Percentiles rank a stretch among this genome's conserved stretches.
These are phyloP conservation scores for Furcifer pardalis DNA, from an alignment of 2,797 vertebrate genomes.

Conservation along the genomic window DNA sequence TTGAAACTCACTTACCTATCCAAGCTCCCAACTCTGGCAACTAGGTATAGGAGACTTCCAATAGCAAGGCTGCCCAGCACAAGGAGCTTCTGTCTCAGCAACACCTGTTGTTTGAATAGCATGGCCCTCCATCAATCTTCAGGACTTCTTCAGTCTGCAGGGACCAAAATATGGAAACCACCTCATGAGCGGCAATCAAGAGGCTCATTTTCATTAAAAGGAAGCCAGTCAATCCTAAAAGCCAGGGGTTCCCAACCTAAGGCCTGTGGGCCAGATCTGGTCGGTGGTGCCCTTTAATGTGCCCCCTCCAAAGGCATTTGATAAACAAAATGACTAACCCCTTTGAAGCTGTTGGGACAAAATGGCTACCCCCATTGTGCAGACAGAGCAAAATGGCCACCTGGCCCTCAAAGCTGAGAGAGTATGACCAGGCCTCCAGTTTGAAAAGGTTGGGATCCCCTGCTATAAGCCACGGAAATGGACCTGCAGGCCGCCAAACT, in stretches of 20 bases:
- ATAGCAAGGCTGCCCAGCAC: slow-evolving; percentile 93
- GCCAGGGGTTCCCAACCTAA: too few species aligned
- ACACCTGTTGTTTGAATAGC: slow-evolving; percentile 98
- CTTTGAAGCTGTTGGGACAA: too few species aligned
- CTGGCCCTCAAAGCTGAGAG: too few species aligned
- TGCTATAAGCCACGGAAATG: background rate
- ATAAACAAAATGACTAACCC: too few species aligned
- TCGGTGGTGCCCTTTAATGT: too few species aligned
- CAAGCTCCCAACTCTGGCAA: slow-evolving; percentile 95
- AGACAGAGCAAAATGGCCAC: too few species aligned
- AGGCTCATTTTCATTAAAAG: slow-evolving; percentile 71
- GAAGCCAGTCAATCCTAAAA: slow-evolving; percentile 71
- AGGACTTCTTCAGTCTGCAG: slow-evolving; percentile 89
- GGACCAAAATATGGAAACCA: slow-evolving; percentile 73
- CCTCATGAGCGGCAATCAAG: slow-evolving; percentile 53
- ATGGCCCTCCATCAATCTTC: slow-evolving; percentile 99
- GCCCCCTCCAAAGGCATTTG: too few species aligned
- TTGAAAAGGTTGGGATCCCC: too few species aligned
- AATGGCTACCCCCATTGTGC: too few species aligned
- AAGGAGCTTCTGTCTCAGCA: slow-evolving; percentile 97
- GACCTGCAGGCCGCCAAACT: too few species aligned
- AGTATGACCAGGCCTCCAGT: too few species aligned
- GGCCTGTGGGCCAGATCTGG: too few species aligned
- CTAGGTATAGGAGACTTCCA: slow-evolving; percentile 94
- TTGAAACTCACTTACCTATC: slow-evolving; percentile 85